Conservation (phyloP, 2,888 invertebrate genomes). For the Cheilosia vernalis region DNA sequence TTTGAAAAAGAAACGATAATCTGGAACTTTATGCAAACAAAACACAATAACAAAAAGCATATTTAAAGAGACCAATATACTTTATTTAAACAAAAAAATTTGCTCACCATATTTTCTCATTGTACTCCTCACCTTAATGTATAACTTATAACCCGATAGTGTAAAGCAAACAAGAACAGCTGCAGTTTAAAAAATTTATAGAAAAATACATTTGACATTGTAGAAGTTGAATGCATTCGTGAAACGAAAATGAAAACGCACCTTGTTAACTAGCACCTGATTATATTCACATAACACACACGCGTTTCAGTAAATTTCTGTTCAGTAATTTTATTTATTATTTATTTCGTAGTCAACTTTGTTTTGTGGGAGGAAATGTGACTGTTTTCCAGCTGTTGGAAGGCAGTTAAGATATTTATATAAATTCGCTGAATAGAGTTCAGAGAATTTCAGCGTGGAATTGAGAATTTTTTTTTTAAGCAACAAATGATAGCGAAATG, state of each 20-base stretch:
- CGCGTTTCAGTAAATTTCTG: slow-evolving; percentile 51
- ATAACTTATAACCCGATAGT: slow-evolving; percentile 8
- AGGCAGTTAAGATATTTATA: background rate
- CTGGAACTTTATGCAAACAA: slow-evolving; percentile 28
- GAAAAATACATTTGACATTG: slow-evolving; percentile 37
- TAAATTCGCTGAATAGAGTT: slow-evolving; percentile 19
- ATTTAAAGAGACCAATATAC: slow-evolving; percentile 7
- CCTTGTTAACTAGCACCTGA: slow-evolving; percentile 68
- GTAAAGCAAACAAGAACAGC: slow-evolving; percentile 55
- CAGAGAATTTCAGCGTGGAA: slow-evolving; percentile 52
- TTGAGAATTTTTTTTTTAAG: background rate
- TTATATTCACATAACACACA: slow-evolving; percentile 62
- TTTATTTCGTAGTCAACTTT: slow-evolving; percentile 17
- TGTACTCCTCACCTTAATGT: slow-evolving; percentile 31
- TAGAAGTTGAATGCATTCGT: slow-evolving; percentile 68
- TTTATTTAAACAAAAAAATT: background rate
- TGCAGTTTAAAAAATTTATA: slow-evolving; percentile 41
- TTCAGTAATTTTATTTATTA: slow-evolving; percentile 5
- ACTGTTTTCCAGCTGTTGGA: slow-evolving; percentile 29
- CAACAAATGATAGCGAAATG: no score
- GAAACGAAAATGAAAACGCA: slow-evolving; percentile 51
- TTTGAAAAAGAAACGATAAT: slow-evolving; percentile 26
- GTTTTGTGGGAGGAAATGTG: slow-evolving; percentile 38
- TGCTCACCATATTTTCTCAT: slow-evolving; percentile 28
- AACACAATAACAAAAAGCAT: slow-evolving; percentile 36